Evolutionary conservation across 2,797 vertebrate genomes (phyloP).

Genomic region (Tachyglossus aculeatus): DNA sequence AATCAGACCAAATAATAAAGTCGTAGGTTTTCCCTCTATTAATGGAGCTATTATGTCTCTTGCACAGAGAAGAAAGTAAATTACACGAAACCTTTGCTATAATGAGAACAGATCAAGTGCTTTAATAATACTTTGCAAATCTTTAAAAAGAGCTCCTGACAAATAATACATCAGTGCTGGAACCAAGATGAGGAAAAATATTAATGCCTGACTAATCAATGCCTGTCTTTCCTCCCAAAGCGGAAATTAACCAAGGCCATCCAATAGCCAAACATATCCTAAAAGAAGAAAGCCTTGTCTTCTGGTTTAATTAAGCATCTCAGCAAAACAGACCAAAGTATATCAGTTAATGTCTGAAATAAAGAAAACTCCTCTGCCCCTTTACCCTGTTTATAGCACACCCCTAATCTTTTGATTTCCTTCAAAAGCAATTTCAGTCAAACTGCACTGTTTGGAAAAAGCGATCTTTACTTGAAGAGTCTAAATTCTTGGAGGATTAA

Average conservation of each 20-base stretch:
- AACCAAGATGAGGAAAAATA: constrained; percentile 30
- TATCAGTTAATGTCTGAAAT: constrained; percentile 38
- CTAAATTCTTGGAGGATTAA: constrained; percentile 23
- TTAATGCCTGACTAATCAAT: constrained; percentile 30
- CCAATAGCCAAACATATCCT: not conserved
- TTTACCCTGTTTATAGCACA: constrained; percentile 27
- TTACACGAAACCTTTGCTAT: constrained; percentile 16
- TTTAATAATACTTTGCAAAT: constrained; percentile 44
- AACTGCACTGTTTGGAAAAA: constrained; percentile 21
- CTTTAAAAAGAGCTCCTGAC: constrained; percentile 32
- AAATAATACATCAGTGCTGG: constrained; percentile 20
- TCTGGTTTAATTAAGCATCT: constrained; percentile 35
- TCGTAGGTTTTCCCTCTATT: constrained; percentile 30
- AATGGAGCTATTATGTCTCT: not conserved
- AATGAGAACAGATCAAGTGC: constrained; percentile 34
- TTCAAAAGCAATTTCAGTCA: constrained; percentile 27
- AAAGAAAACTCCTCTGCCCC: constrained; percentile 34
- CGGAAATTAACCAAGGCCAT: constrained; percentile 36
- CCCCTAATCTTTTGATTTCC: constrained; percentile 26
- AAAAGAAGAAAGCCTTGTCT: constrained; percentile 13
- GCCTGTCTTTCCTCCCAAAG: constrained; percentile 14
- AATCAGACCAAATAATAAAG: constrained; percentile 21
- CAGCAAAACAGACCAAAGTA: constrained; percentile 22
- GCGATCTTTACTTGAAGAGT: constrained; percentile 24
- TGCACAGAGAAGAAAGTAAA: constrained; percentile 22